Conservation (phyloP, 2,888 invertebrate genomes). For the Dicranocentrus wangi region DNA sequence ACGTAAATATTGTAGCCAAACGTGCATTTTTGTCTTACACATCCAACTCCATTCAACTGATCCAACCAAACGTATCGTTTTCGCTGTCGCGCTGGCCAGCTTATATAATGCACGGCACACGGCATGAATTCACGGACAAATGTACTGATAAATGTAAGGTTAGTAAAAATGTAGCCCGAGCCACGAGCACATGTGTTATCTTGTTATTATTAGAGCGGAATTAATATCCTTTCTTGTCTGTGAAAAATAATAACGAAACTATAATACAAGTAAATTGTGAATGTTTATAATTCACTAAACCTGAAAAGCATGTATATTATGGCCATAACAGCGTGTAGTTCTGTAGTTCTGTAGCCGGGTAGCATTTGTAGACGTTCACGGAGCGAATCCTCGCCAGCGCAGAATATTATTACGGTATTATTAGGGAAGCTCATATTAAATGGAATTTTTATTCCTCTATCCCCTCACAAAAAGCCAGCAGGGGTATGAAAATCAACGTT, state of each 20-base stretch:
- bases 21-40: no score
- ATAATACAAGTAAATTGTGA: slow-evolving; percentile 34
- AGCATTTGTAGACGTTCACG: neutral
- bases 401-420: slow-evolving; percentile 21
- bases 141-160: no score
- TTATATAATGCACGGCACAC: no score
- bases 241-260: slow-evolving; percentile 35
- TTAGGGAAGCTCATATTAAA: slow-evolving; percentile 23
- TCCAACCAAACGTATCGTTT: no score
- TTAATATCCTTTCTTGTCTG: slow-evolving; percentile 45
- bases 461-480: slow-evolving; percentile 25
- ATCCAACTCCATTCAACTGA: no score
- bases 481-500: slow-evolving; percentile 28
- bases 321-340: slow-evolving; percentile 11
- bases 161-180: no score
- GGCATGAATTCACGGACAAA: no score
- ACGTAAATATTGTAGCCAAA: no score
- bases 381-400: neutral
- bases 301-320: neutral
- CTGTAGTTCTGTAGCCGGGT: neutral
- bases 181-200: slow-evolving; percentile 18
- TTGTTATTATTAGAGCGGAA: slow-evolving; percentile 45
- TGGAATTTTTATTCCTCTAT: slow-evolving; percentile 37
- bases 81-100: no score
- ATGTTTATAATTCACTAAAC: slow-evolving; percentile 44